Evolutionary conservation across 2,888 invertebrate species (phyloP).

Genomic region (Pyrochroa serraticornis): DNA sequence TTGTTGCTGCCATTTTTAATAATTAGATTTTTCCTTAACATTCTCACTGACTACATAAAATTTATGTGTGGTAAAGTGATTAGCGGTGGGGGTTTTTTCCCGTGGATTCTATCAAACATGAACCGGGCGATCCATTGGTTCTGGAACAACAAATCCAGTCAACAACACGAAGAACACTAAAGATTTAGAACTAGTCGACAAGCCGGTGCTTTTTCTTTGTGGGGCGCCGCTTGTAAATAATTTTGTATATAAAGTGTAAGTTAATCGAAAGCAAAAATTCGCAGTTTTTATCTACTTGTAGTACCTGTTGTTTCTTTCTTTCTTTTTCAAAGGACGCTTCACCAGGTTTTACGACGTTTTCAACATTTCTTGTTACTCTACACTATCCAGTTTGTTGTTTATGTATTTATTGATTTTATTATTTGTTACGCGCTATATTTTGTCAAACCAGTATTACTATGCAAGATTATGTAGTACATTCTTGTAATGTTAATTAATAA

Average conservation of each 20-base stretch:
- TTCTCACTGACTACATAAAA: constrained; percentile 74
- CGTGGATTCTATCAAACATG: constrained; percentile 67
- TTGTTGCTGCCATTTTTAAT: constrained; percentile 17
- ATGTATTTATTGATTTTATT: constrained; percentile 20
- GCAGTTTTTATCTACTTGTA: constrained; percentile 7
- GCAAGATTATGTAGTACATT: constrained; percentile 9
- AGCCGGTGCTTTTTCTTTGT: constrained; percentile 1
- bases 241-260: constrained; percentile 8
- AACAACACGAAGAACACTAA: constrained; percentile 36
- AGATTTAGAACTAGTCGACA: constrained; percentile 12
- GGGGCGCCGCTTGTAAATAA: constrained; percentile 9
- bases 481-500: constrained; percentile 16
- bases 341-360: constrained; percentile 1
- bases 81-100: constrained; percentile 72
- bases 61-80: constrained; percentile 70
- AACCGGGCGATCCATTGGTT: constrained; percentile 54
- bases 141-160: constrained; percentile 45
- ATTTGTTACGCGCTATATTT: constrained; percentile 18
- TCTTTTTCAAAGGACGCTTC: constrained; percentile 13
- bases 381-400: constrained; percentile 12
- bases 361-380: constrained; percentile 10
- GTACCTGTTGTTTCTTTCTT: constrained; percentile 18
- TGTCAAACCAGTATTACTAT: constrained; percentile 19
- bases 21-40: constrained; percentile 20
- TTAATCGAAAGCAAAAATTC: constrained; percentile 5